phyloP scores from a whole-genome alignment of 2,113 vertebrate genomes.

The Macaca nemestrina region DNA sequence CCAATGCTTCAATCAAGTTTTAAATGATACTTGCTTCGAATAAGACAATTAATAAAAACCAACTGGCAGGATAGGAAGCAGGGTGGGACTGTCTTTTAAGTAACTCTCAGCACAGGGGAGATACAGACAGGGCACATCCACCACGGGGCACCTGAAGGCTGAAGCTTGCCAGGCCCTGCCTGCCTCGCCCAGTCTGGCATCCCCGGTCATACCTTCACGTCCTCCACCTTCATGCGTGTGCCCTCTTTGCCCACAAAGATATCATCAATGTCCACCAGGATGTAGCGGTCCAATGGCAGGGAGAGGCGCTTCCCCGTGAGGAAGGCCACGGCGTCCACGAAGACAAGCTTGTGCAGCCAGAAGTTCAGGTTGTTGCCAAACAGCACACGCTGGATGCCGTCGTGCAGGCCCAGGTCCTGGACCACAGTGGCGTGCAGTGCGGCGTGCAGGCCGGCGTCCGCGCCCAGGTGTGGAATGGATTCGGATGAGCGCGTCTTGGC shows the following conservation, averaged over 20 bases:
- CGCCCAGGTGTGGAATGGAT: slow-evolving; percentile 91
- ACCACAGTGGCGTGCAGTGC: slow-evolving; percentile 95
- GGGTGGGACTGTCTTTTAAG: background rate
- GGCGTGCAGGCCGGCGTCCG: slow-evolving; percentile 91
- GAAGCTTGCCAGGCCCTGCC: accelerated
- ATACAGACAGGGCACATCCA: background rate
- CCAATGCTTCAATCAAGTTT: background rate
- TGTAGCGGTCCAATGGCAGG: slow-evolving; percentile 93
- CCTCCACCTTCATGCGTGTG: slow-evolving; percentile 97
- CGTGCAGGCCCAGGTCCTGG: slow-evolving; percentile 97
- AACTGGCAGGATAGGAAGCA: background rate
- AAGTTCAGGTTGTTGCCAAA: slow-evolving; percentile 98
- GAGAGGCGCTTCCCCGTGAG: slow-evolving; percentile 96
- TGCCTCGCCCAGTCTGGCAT: accelerated
- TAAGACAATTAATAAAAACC: background rate
- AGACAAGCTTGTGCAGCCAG: slow-evolving; percentile 98
- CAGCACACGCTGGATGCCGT: slow-evolving; percentile 96
- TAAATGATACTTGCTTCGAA: background rate
- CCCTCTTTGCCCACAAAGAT: slow-evolving; percentile 99
- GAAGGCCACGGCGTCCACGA: slow-evolving; percentile 96
- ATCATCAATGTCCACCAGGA: slow-evolving; percentile 97
- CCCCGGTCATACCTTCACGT: slow-evolving; percentile 90
- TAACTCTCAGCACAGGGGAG: background rate
- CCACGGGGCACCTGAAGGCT: accelerated
- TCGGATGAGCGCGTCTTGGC: slow-evolving; percentile 96